Evolutionary conservation across 2,888 invertebrate genomes (phyloP).

Genomic region (Nysson spinosus): DNA sequence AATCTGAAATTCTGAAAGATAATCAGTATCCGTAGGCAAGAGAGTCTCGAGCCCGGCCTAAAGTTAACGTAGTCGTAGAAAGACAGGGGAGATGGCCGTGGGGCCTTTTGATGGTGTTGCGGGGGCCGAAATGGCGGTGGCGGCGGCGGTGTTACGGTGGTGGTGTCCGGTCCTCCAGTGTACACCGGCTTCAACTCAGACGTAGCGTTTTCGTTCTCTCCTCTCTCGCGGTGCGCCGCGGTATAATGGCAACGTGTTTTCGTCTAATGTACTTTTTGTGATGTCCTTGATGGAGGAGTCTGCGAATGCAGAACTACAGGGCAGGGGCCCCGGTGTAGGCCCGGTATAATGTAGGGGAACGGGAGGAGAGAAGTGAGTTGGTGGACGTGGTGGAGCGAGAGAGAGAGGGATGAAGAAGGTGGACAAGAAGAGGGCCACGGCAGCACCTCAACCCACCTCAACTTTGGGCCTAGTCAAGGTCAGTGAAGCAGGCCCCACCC

Average conservation of each 20-base stretch:
- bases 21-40: too few relatives aligned
- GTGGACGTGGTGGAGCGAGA: conserved; percentile 36
- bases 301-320: conserved; percentile 77
- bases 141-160: conserved; percentile 33
- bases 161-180: conserved; percentile 46
- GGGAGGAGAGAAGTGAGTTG: conserved; percentile 42
- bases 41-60: conserved; percentile 59
- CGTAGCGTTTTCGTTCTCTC: conserved; percentile 60
- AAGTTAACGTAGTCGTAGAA: conserved; percentile 57
- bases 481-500: conserved; percentile 67
- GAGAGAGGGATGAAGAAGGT: conserved; percentile 47
- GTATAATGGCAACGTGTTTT: conserved; percentile 77
- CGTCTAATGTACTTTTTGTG: conserved; percentile 77
- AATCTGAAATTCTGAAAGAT: too few relatives aligned
- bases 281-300: conserved; percentile 77
- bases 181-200: conserved; percentile 49
- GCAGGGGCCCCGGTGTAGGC: conserved; percentile 63
- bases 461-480: conserved; percentile 77
- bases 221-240: conserved; percentile 62
- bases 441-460: conserved; percentile 74
- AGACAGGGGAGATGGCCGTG: conserved; percentile 51
- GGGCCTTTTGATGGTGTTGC: conserved; percentile 59
- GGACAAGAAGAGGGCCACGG: conserved; percentile 62
- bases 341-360: too few relatives aligned
- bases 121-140: conserved; percentile 46